Conservation (phyloP, 2,888 invertebrate genomes). For the Pristionchus arcanus region DNA sequence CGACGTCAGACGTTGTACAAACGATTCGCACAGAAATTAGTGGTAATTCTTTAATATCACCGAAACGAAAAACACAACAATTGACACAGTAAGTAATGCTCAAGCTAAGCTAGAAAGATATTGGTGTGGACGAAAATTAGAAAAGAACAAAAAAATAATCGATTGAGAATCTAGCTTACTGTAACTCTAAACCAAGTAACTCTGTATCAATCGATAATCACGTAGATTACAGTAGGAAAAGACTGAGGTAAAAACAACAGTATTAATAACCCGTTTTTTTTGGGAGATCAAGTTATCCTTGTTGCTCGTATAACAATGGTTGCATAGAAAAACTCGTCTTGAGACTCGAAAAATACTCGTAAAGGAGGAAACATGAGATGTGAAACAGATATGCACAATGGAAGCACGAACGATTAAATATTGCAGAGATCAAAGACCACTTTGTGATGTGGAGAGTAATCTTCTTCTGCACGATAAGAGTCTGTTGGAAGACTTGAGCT, state of each 20-base stretch:
- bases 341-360: neutral
- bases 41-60: conserved; percentile 19
- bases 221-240: neutral
- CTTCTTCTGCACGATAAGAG: conserved; percentile 44
- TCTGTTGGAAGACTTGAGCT: conserved; percentile 43
- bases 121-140: neutral
- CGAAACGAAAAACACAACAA: neutral
- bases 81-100: neutral
- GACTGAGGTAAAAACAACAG: neutral
- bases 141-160: neutral
- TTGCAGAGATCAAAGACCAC: conserved; percentile 29
- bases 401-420: neutral
- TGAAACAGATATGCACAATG: neutral
- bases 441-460: conserved; percentile 47
- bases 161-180: neutral
- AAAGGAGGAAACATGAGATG: neutral
- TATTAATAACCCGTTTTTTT: conserved; percentile 30
- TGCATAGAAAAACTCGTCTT: no score
- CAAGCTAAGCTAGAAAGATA: neutral
- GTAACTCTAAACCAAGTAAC: neutral
- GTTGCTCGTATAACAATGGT: neutral
- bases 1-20: conserved; percentile 10
- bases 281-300: conserved; percentile 12
- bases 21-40: neutral
- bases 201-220: neutral